Conservation (phyloP, 2,113 vertebrate species). For the Paedocypris sp. region DNA sequence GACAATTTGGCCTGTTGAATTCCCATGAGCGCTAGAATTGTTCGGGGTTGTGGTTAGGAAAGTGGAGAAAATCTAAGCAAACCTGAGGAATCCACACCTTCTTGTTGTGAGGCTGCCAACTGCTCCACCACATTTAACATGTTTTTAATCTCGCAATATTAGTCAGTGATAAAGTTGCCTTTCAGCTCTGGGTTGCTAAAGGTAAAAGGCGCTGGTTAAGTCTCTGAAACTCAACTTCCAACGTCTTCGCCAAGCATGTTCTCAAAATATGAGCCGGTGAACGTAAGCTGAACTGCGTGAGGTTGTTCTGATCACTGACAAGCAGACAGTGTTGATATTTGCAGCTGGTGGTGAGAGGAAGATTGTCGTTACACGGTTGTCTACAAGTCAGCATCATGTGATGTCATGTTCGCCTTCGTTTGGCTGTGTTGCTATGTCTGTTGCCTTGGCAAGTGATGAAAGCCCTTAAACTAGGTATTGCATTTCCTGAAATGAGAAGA, state of each 20-base stretch:
- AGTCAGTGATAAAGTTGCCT: too few species aligned
- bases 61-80: too few species aligned
- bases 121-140: too few species aligned
- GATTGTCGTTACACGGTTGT: slow-evolving; percentile 17
- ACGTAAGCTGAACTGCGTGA: background rate
- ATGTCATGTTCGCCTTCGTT: slow-evolving; percentile 29
- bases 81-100: too few species aligned
- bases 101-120: too few species aligned
- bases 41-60: too few species aligned
- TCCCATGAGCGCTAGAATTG: too few species aligned
- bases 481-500: slow-evolving; percentile 33
- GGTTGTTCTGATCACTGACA: background rate
- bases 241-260: background rate
- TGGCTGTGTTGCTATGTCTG: slow-evolving; percentile 35
- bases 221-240: background rate
- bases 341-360: slow-evolving; percentile 17
- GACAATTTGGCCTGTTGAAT: too few species aligned
- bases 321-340: slow-evolving; percentile 13
- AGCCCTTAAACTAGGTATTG: slow-evolving; percentile 24
- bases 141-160: too few species aligned
- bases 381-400: slow-evolving; percentile 18
- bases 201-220: background rate
- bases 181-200: slow-evolving; percentile 6
- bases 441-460: slow-evolving; percentile 30
- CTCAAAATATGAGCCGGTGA: slow-evolving; percentile 6